These are phyloP conservation scores for Aphelocoma coerulescens DNA, from an alignment of 2,113 vertebrate genomes.

Conservation along the genomic window DNA sequence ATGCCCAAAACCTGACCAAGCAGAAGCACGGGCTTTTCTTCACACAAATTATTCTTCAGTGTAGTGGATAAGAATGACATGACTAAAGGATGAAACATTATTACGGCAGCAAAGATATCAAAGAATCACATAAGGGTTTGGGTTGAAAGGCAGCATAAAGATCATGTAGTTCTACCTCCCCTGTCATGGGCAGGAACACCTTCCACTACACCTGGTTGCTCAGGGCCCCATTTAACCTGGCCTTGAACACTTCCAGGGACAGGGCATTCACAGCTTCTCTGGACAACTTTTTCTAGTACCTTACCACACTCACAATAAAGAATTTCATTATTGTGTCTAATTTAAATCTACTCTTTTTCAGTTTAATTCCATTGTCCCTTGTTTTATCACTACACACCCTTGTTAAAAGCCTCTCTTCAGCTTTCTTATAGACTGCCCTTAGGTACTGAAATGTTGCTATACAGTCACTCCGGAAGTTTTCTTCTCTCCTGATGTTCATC, in stretches of 20 bases:
- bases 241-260: neutral
- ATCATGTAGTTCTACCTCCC: neutral
- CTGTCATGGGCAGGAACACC: neutral
- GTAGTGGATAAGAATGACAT: neutral
- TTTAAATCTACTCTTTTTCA: neutral
- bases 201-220: neutral
- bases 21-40: neutral
- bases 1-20: neutral
- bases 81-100: neutral
- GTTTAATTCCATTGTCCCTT: neutral
- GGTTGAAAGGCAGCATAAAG: neutral
- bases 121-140: neutral
- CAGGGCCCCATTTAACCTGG: too few species aligned
- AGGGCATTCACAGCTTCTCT: neutral
- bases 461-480: neutral
- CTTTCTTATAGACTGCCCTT: neutral
- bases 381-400: neutral
- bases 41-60: neutral
- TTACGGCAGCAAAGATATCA: neutral
- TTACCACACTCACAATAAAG: neutral
- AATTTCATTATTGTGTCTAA: neutral
- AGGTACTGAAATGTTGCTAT: neutral
- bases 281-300: neutral
- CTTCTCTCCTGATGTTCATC: neutral
- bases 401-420: neutral